These are phyloP conservation scores for Ancistrus triradiatus DNA, from an alignment of 2,113 vertebrate species.

Conservation along the genomic window DNA sequence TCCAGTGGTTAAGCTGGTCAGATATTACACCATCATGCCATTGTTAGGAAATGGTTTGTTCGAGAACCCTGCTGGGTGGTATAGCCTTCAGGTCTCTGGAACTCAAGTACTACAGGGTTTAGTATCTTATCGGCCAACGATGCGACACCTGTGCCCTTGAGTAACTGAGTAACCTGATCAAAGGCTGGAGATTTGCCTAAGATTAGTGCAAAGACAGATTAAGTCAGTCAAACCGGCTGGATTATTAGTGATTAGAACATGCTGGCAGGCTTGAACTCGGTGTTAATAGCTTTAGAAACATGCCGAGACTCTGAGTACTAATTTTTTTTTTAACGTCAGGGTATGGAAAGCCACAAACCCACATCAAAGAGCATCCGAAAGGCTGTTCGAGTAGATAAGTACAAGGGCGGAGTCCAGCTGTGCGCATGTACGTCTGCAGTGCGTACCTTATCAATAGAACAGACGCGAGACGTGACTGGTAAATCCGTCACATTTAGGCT, in stretches of 20 bases:
- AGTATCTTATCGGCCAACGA: neutral
- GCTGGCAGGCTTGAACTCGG: conserved; percentile 43
- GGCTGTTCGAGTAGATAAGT: conserved; percentile 24
- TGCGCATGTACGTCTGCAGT: neutral
- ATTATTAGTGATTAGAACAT: conserved; percentile 39
- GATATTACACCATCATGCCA: no score
- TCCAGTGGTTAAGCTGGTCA: no score
- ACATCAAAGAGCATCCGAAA: conserved; percentile 16
- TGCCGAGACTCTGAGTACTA: conserved; percentile 1
- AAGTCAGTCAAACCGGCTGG: conserved; percentile 6
- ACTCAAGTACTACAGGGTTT: neutral
- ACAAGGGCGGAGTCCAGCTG: conserved; percentile 7
- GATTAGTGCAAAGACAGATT: conserved; percentile 18
- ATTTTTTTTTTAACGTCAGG: neutral
- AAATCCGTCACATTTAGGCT: neutral
- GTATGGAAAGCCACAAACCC: conserved; percentile 21
- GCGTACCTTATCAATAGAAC: neutral
- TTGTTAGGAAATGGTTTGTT: neutral
- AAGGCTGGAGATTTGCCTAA: conserved; percentile 1
- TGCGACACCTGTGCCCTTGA: neutral
- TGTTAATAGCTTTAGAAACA: conserved; percentile 41
- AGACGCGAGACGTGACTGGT: neutral
- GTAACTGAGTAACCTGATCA: neutral
- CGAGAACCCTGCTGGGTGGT: neutral
- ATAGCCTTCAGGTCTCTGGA: neutral